Base-by-base conservation (phyloP, 2,888 invertebrate species). In the Mesorhabditis belari region DNA sequence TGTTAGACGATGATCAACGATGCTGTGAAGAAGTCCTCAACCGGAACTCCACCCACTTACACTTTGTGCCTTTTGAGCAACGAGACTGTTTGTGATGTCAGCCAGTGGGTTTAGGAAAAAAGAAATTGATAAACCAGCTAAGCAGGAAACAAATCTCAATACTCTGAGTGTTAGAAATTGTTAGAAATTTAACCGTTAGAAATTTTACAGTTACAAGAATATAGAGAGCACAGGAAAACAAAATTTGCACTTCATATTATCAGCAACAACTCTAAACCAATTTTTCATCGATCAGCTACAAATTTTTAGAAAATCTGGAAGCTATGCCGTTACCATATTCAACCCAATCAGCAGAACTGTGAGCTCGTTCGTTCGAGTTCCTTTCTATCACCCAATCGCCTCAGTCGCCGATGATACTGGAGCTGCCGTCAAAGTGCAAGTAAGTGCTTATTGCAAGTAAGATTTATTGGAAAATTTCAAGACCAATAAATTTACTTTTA, bases 61-160 rank as follows among this genome's bases (percentile, higher is more conserved):
- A 26, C 53, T 2, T 35, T 77, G 6, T 80, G 80, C 54, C 67
- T 65, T 21, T 63, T 73, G 17, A 21, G 68, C 12, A 80, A 80
- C 60, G 77, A 76, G 55, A 78, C 74, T n/a, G 61, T 75, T 53
- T 80, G 80, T 55, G 69, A 65, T 2, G 64, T 64, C 1, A 63
- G 65, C n/a, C 63, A 52, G 76, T 77, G 44, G 44, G 44, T 35
- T 35, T 35, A 35, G n/a, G 2, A n/a, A 35, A n/a, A 2, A n/a
- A 35, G 44, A 35, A n/a, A n/a, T 9, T 17, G 44, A 35, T 9
- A 35, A n/a, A 1, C 12, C 44, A n/a, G n/a, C 12, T 35, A n/a
- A 35, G 44, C 44, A 35, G 12, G 44, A n/a, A n/a, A n/a, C n/a
- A n/a, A n/a, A n/a, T n/a, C n/a, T n/a, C n/a, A n/a, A n/a, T n/a